Conservation (phyloP, 2,113 vertebrate species). For the Chloebia gouldiae region DNA sequence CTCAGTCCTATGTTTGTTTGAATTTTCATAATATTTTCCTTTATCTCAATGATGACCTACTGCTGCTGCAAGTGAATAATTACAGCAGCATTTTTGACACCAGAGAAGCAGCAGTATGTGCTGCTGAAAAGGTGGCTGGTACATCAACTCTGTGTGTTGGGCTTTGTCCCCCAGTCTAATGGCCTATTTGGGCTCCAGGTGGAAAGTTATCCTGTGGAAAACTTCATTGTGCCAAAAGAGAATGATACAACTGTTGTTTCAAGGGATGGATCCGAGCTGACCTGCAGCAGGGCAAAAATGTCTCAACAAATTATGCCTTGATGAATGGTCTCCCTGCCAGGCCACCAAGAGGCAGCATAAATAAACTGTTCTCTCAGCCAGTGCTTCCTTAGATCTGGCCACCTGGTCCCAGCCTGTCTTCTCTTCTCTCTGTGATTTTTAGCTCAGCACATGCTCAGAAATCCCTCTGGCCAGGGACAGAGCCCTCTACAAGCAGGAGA, state of each 20-base stretch:
- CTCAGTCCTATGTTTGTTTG: background rate
- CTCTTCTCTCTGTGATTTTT: background rate
- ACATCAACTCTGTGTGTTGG: fast-evolving
- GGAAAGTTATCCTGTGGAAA: background rate
- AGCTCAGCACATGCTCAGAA: background rate
- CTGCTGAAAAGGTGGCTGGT: background rate
- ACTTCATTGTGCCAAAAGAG: background rate
- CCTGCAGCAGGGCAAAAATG: background rate
- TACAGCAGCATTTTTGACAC: background rate
- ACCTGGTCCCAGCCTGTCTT: background rate
- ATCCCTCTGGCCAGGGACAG: background rate
- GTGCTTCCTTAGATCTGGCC: background rate
- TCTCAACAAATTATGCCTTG: background rate
- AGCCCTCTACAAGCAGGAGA: background rate
- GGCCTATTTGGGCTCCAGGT: background rate
- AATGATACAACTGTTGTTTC: background rate
- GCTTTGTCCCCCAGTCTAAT: background rate
- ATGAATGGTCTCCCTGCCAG: background rate
- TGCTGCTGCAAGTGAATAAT: background rate
- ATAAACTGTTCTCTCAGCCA: background rate
- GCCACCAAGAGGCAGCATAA: background rate
- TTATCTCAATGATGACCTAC: background rate
- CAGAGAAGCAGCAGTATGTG: background rate
- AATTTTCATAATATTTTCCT: background rate
- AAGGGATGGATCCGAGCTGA: background rate